Conservation (phyloP, 2,797 vertebrate species). For the Pantherophis alleghaniensis region DNA sequence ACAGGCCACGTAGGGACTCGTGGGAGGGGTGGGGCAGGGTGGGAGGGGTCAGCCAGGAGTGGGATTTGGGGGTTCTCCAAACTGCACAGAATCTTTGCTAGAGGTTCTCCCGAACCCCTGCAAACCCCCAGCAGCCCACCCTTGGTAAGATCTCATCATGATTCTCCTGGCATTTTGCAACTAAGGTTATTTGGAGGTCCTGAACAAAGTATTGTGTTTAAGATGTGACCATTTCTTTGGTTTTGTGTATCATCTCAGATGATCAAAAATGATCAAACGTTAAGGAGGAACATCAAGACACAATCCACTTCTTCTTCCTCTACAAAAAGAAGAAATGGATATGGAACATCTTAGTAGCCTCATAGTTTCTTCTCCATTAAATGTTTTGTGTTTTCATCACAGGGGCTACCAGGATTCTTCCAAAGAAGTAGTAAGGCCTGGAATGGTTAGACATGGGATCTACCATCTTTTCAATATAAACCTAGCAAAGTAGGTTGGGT, state of each 20-base stretch:
- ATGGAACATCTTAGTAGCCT: conserved; percentile 24
- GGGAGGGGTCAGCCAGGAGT: too few relatives aligned
- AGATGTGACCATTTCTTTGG: conserved; percentile 10
- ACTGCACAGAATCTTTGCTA: too few relatives aligned
- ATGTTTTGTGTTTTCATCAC: conserved; percentile 31
- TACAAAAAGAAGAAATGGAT: conserved; percentile 23
- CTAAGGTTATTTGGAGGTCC: background rate
- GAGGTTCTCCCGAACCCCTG: too few relatives aligned
- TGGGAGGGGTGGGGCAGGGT: too few relatives aligned
- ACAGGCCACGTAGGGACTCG: too few relatives aligned
- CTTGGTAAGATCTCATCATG: background rate
- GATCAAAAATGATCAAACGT: conserved; percentile 36
- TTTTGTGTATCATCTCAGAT: conserved; percentile 26
- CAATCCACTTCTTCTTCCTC: conserved; percentile 27
- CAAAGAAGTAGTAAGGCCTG: conserved; percentile 24
- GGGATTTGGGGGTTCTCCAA: too few relatives aligned
- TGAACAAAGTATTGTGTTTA: conserved; percentile 22
- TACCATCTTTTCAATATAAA: background rate
- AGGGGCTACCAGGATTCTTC: conserved; percentile 37
- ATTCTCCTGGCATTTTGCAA: background rate
- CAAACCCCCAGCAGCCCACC: too few relatives aligned
- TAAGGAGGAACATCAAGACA: conserved; percentile 3
- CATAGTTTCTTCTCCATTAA: conserved; percentile 34
- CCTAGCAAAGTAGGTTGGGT: background rate
- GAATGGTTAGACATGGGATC: background rate